These are phyloP conservation scores for Tragopan temminckii DNA, from an alignment of 2,797 vertebrate genomes.

Conservation along the genomic window DNA sequence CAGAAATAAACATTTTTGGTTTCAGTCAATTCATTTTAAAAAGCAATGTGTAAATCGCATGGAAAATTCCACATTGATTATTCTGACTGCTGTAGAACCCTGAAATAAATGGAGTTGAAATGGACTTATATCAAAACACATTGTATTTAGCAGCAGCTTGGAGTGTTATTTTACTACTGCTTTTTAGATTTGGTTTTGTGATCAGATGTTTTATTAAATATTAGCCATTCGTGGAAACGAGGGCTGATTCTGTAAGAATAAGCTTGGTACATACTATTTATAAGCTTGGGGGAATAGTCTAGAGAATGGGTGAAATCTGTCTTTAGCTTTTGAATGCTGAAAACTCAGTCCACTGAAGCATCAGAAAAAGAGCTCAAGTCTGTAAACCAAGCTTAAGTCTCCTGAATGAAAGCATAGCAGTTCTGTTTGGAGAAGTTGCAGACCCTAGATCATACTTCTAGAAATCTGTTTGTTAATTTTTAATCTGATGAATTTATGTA, in stretches of 20 bases:
- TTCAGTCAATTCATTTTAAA: slow-evolving; percentile 75
- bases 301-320: background rate
- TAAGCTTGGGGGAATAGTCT: background rate
- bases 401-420: background rate
- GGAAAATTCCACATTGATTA: slow-evolving; percentile 76
- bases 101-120: slow-evolving; percentile 65
- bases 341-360: background rate
- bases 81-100: slow-evolving; percentile 66
- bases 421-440: background rate
- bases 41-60: slow-evolving; percentile 74
- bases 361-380: background rate
- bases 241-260: slow-evolving; percentile 13
- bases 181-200: slow-evolving; percentile 39
- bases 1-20: slow-evolving; percentile 69
- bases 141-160: slow-evolving; percentile 16
- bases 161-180: slow-evolving; percentile 25
- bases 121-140: slow-evolving; percentile 53
- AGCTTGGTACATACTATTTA: background rate
- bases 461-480: slow-evolving; percentile 10
- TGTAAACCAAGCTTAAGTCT: background rate
- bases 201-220: slow-evolving; percentile 62
- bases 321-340: background rate
- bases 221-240: slow-evolving; percentile 19
- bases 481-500: background rate
- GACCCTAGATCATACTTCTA: background rate